Evolutionary conservation across 1,140 invertebrate species (phyloP), one percentile per base, ranked within the genome.

Genomic region (Pteromalus puparum): DNA sequence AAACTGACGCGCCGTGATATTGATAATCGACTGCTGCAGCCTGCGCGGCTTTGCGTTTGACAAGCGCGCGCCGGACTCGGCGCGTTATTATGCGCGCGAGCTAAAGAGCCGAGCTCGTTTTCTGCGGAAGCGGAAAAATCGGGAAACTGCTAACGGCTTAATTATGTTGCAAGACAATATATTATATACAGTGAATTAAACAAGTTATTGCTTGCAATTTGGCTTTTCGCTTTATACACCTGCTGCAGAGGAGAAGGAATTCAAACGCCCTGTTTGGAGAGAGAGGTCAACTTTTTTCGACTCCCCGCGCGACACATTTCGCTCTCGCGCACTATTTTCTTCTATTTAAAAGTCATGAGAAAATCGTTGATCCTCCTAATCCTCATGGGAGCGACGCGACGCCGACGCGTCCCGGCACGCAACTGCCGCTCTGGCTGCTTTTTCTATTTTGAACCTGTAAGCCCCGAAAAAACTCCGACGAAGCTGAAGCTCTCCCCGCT

Each of bases 341-440:
- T 72, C 28, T 72, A 72, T 78, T 78, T 70, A 72, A 83, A 79
- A 78, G 75, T 72, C 28, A 83, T 24, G 75, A 78, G 75, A 73
- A 26, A 67, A 48, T 75, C 72, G 53, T 15, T 75, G 72, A 83
- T 53, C 82, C 24, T 73, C 46, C 26, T 83, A 78, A 72, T 78
- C 76, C 75, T 79, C 67, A 53, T 73, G 65, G 61, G 74, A 76
- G 65, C 61, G 28, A n/a, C 53, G 9, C 24, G 28, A 70, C 30
- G 38, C 18, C 30, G 38, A 42, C 38, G 75, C 26, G 34, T 78
- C 28, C 26, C 65, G 30, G 3, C 2, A 34, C 30, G 5, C 46
- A 15, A 34, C 30, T 4, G 73, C 42, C 13, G 21, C 26, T 70
- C 21, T 48, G 74, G 38, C 38, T 42, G 24, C 3, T 15, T 61